These are phyloP conservation scores for Eucidaris tribuloides DNA, from an alignment of 35 echinoderm and acorn worm genomes.

Conservation along the genomic window DNA sequence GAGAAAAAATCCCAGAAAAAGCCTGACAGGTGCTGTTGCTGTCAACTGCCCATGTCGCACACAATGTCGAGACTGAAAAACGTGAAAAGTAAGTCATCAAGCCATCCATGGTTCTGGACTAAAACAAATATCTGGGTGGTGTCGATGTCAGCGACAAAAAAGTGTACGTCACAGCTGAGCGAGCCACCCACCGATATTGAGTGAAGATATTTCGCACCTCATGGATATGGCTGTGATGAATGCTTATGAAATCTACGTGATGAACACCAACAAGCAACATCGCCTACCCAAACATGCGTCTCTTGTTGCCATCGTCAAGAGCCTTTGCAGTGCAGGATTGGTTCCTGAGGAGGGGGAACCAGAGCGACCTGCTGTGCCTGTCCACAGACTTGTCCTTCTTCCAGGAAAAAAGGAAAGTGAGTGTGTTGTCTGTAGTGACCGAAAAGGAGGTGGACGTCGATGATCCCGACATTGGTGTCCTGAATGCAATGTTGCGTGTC, in stretches of 20 bases:
- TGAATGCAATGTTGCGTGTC: neutral
- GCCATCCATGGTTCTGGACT: neutral
- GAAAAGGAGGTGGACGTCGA: neutral
- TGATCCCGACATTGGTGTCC: neutral
- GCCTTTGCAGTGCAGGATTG: neutral
- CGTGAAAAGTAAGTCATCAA: neutral
- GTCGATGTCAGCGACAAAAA: neutral
- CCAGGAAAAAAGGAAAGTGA: neutral
- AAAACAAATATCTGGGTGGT: neutral
- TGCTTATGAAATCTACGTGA: neutral
- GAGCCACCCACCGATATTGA: neutral
- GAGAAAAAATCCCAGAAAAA: neutral
- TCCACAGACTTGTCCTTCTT: neutral
- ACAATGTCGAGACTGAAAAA: neutral
- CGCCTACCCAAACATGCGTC: neutral
- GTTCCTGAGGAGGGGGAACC: neutral
- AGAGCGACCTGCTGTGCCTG: neutral
- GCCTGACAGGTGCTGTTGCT: neutral
- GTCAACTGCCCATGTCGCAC: neutral
- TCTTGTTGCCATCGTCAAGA: neutral
- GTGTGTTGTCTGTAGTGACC: neutral
- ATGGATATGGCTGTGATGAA: neutral
- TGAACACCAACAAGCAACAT: neutral
- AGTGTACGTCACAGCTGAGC: neutral
- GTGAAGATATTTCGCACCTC: neutral